Evolutionary conservation across 2,888 invertebrate genomes (phyloP).

Genomic region (Hirtodrosophila alboralis): DNA sequence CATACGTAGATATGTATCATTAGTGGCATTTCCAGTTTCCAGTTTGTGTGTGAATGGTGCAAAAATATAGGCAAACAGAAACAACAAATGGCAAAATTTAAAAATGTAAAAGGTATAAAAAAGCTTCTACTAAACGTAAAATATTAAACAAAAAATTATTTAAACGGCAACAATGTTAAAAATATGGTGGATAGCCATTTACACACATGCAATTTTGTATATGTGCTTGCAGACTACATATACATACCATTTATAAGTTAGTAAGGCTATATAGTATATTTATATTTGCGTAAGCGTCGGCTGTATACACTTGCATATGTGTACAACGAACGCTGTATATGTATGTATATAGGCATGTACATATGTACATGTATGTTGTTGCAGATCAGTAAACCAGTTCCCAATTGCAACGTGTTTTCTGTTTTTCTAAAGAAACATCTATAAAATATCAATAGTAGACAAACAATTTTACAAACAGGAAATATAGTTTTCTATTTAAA

Average conservation of each 20-base stretch:
- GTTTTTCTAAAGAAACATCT: constrained; percentile 47
- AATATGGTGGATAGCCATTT: constrained; percentile 65
- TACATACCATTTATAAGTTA: too few species aligned
- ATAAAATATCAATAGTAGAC: too few species aligned
- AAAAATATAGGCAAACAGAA: constrained; percentile 50
- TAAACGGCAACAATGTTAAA: constrained; percentile 15
- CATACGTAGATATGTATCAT: constrained; percentile 42
- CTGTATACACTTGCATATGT: too few species aligned
- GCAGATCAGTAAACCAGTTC: constrained; percentile 79
- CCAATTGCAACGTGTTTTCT: constrained; percentile 75
- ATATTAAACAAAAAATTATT: constrained; percentile 30
- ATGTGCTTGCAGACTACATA: constrained; percentile 10
- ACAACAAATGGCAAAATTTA: constrained; percentile 40
- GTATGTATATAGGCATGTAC: too few species aligned
- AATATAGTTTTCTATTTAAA: too few species aligned
- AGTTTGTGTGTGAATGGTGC: constrained; percentile 75
- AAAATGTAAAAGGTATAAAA: constrained; percentile 68
- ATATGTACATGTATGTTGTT: constrained; percentile 27
- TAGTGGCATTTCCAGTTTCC: constrained; percentile 76
- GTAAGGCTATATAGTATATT: too few species aligned
- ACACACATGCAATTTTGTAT: constrained; percentile 63
- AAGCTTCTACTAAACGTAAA: constrained; percentile 25
- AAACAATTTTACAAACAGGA: too few species aligned
- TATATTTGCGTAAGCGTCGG: constrained; percentile 13
- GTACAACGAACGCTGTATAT: too few species aligned